phyloP scores from a whole-genome alignment of 2,888 invertebrate genomes.

The Polydesmus complanatus region DNA sequence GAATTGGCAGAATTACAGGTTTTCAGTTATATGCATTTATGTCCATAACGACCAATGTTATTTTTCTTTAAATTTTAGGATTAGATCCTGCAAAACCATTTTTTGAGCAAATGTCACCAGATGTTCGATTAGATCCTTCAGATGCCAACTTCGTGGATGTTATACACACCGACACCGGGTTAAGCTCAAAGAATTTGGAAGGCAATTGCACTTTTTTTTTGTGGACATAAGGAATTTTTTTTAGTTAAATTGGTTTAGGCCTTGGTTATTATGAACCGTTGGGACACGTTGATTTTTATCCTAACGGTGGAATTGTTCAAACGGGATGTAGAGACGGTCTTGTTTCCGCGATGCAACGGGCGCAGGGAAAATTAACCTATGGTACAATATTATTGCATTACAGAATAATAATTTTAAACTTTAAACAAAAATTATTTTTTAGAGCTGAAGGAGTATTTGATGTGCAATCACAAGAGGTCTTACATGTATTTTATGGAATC shows the following conservation, averaged over 20 bases:
- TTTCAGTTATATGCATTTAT: slow-evolving; percentile 8
- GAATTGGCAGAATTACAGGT: slow-evolving; percentile 31
- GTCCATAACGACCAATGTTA: no score
- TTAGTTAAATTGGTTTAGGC: slow-evolving; percentile 19
- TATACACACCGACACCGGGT: slow-evolving; percentile 79
- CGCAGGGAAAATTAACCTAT: slow-evolving; percentile 14
- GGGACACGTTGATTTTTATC: slow-evolving; percentile 34
- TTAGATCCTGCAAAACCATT: slow-evolving; percentile 82
- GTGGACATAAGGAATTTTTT: background rate
- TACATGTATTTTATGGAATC: slow-evolving; percentile 73
- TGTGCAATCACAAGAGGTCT: slow-evolving; percentile 77
- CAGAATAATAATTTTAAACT: background rate
- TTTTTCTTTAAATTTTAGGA: slow-evolving; percentile 42
- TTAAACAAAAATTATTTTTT: slow-evolving; percentile 21
- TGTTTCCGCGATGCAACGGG: slow-evolving; percentile 48
- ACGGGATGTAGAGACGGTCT: slow-evolving; percentile 40
- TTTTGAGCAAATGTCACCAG: slow-evolving; percentile 70
- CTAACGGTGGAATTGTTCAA: slow-evolving; percentile 32
- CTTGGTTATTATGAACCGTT: slow-evolving; percentile 26
- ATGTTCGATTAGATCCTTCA: slow-evolving; percentile 62
- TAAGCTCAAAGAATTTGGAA: slow-evolving; percentile 60
- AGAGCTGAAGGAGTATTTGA: slow-evolving; percentile 54
- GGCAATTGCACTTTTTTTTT: background rate
- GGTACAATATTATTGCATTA: background rate
- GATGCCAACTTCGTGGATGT: slow-evolving; percentile 80